Conservation (phyloP, 2,113 vertebrate genomes). For the Proteles cristata region DNA sequence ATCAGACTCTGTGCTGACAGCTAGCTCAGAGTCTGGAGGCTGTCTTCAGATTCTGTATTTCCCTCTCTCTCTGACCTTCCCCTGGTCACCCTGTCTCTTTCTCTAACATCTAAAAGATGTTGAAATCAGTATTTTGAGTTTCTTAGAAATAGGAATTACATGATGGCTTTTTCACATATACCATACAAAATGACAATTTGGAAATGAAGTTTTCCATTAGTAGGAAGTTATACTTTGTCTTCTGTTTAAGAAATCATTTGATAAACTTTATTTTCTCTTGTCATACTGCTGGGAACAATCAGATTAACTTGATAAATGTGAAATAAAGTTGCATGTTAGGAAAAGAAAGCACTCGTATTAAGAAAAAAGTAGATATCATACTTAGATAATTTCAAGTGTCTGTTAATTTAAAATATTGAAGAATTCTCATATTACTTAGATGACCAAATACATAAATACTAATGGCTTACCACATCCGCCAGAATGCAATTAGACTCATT, state of each 20-base stretch:
- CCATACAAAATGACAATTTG: not conserved
- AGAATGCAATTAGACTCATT: not conserved
- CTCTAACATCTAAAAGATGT: not conserved
- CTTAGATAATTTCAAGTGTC: not conserved
- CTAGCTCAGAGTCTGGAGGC: no score
- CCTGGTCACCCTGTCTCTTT: no score
- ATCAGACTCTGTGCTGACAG: no score
- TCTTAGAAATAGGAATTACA: not conserved
- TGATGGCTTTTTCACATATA: not conserved
- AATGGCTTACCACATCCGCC: not conserved
- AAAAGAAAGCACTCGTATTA: not conserved
- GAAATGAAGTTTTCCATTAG: not conserved
- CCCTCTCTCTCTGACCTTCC: no score
- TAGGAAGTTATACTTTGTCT: not conserved
- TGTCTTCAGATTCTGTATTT: no score
- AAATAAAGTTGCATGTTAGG: not conserved
- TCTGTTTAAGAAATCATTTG: not conserved
- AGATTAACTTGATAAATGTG: not conserved
- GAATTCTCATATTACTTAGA: not conserved
- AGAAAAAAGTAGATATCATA: not conserved
- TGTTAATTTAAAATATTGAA: not conserved
- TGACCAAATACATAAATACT: not conserved
- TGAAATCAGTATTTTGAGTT: not conserved
- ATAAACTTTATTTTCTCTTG: not conserved
- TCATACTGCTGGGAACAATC: not conserved